phyloP scores from a whole-genome alignment of 2,888 invertebrate species.

The Eristalinus sepulchralis region DNA sequence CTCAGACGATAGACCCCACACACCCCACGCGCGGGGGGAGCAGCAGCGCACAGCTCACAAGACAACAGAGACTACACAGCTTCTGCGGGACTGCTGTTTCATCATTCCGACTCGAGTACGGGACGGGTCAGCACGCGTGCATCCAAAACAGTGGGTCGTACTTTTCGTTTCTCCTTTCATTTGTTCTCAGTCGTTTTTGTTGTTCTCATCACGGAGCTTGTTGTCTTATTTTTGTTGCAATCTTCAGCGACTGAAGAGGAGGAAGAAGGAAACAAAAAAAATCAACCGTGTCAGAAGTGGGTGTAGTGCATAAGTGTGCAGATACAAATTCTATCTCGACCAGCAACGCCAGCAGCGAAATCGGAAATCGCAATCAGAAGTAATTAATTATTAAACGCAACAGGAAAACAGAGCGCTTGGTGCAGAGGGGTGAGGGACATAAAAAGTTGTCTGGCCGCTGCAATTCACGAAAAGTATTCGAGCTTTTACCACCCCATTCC shows the following conservation, averaged over 20 bases:
- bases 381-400: conserved; percentile 56
- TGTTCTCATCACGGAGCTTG: background rate
- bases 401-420: conserved; percentile 42
- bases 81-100: conserved; percentile 71
- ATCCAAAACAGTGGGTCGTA: conserved; percentile 43
- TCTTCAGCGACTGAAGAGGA: conserved; percentile 1
- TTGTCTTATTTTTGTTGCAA: conserved; percentile 1
- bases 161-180: conserved; percentile 35
- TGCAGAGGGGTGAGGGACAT: background rate
- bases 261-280: background rate
- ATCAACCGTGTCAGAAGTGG: background rate
- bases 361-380: conserved; percentile 42
- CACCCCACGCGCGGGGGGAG: conserved; percentile 35
- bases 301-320: conserved; percentile 38
- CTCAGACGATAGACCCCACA: conserved; percentile 53
- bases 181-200: conserved; percentile 12
- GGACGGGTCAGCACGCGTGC: conserved; percentile 75
- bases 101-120: conserved; percentile 76
- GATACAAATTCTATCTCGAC: conserved; percentile 58
- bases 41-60: conserved; percentile 5
- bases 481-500: conserved; percentile 52
- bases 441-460: conserved; percentile 61
- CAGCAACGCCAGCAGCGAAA: conserved; percentile 4
- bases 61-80: conserved; percentile 47
- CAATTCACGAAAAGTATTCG: conserved; percentile 39